Base-by-base conservation (phyloP, 35 echinoderm and acorn worm genomes). In the Patiria miniata region DNA sequence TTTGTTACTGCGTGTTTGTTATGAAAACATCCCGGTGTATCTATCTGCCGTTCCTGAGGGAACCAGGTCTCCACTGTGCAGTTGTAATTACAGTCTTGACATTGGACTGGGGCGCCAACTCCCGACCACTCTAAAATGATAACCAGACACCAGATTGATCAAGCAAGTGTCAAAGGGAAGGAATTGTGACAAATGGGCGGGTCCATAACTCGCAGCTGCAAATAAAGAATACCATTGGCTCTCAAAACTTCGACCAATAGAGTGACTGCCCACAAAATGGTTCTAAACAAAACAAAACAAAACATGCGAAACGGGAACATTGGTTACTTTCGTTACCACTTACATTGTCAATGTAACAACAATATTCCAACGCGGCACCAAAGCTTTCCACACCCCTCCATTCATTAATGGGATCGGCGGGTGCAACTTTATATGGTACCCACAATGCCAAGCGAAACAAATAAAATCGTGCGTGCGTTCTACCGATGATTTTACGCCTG, bases 121-220 rank as follows among this genome's bases (percentile, higher is more conserved):
- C 30, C 21, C 34, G 34, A 34, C 26, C 18, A 73, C 42, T 47
- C 42, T 47, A 30, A 73, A 68, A 73, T 73, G 65, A 73, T 32
- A 73, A 73, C 65, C 65, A 73, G 65, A 73, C 65, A 73, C 26
- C 65, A 73, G 65, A 73, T 26, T 73, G 65, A 73, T 73, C 2
- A 61, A 30, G 21, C 26, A 23, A 73, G 7, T 23, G n/a, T 7
- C 26, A 34, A 30, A 73, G 65, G 23, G 14, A 34, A 32, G 65
- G 34, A 73, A 22, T 73, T 34, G 65, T 10, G 58, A 61, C 57
- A 73, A 73, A 73, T 73, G 65, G 65, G 65, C 65, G 65, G 65
- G 65, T 15, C 26, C 34, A 32, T 5, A 32, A 4, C 1, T 73
- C 4, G 42, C 42, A 47, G 42, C 12, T 47, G 42, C 12, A 47